These are phyloP conservation scores for Sula dactylatra DNA, from an alignment of 2,113 vertebrate genomes.

Conservation along the genomic window DNA sequence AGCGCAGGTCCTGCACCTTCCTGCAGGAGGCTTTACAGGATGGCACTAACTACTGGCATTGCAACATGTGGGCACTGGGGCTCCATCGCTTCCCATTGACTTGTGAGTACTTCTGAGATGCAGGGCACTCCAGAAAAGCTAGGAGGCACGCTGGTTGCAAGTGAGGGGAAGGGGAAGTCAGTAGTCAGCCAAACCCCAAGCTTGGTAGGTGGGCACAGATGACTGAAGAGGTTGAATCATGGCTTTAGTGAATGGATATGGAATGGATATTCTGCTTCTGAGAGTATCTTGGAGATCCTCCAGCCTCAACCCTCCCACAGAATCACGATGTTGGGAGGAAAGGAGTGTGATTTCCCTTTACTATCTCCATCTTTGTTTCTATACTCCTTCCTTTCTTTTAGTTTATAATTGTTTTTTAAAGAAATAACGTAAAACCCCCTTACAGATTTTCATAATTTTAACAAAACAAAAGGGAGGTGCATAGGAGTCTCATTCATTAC, in stretches of 20 bases:
- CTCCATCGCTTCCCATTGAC: not conserved
- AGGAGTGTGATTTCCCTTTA: not conserved
- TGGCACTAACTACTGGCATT: not conserved
- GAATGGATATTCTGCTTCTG: not conserved
- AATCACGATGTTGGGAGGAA: not conserved
- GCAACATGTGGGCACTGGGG: not conserved
- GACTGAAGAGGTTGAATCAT: not conserved
- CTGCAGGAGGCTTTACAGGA: not conserved
- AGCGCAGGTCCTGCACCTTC: not conserved
- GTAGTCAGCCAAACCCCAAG: not conserved
- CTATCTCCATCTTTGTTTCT: not conserved
- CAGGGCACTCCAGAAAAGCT: not conserved
- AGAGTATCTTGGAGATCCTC: not conserved
- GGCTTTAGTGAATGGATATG: not conserved
- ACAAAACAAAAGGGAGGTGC: not conserved
- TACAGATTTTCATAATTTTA: not conserved
- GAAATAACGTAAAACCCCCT: not conserved
- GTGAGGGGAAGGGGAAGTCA: not conserved
- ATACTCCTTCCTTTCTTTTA: not conserved
- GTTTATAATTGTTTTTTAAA: not conserved
- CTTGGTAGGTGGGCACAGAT: not conserved
- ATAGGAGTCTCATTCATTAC: slow-evolving; percentile 10
- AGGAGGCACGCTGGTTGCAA: not conserved
- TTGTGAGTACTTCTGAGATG: not conserved
- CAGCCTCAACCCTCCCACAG: not conserved